Evolutionary conservation across 2,113 vertebrate species (phyloP).

Genomic region (Nycticorax nycticorax): DNA sequence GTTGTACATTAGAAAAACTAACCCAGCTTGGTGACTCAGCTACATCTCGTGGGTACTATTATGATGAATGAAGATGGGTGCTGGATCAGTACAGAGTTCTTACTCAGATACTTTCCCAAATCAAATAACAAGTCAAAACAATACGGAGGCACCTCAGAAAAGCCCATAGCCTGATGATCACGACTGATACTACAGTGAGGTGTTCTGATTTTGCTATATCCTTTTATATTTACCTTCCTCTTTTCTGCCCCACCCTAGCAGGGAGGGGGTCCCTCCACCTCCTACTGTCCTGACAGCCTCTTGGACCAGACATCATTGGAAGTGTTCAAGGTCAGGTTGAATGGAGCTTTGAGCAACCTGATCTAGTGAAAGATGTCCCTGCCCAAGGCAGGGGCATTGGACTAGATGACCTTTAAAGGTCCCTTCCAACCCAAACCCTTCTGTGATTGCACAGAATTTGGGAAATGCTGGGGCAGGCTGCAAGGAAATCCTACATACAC

Average conservation of each 20-base stretch:
- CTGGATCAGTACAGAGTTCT: conserved; percentile 7
- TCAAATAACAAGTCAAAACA: conserved; percentile 35
- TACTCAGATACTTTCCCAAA: conserved; percentile 40
- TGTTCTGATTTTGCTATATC: neutral
- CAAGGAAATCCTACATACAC: neutral
- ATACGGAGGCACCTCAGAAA: neutral
- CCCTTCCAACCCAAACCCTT: neutral
- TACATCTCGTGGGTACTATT: conserved; percentile 26
- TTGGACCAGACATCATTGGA: accelerated
- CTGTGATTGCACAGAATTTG: neutral
- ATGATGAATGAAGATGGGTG: conserved; percentile 33
- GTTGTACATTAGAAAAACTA: conserved; percentile 44
- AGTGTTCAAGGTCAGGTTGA: neutral
- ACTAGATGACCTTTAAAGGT: neutral
- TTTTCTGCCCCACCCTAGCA: neutral
- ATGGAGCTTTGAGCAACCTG: neutral
- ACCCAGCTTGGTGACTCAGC: conserved; percentile 48
- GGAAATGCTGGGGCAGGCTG: neutral
- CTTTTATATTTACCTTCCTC: neutral
- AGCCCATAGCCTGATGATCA: neutral
- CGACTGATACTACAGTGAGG: neutral
- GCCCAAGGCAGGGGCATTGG: neutral
- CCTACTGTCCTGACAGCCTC: neutral
- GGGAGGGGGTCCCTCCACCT: neutral
- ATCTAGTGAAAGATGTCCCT: neutral